Evolutionary conservation across 2,113 vertebrate species (phyloP).

Genomic region (Colinus virginianus): DNA sequence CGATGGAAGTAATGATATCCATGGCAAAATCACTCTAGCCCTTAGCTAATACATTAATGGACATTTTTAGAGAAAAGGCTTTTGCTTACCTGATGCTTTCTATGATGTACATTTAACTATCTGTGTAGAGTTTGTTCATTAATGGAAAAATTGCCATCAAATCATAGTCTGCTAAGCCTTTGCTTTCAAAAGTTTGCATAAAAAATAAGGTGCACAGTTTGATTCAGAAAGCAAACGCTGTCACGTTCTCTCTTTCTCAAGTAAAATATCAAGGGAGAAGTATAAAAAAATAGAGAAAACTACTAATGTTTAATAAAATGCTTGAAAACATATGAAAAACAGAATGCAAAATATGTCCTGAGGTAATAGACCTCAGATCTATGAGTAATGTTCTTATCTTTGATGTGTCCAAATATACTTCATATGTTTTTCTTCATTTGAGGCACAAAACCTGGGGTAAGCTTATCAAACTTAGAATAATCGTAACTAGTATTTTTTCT

Average conservation of each 20-base stretch:
- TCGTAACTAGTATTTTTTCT: background rate
- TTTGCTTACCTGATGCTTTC: background rate
- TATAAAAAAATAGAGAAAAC: background rate
- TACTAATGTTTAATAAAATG: slow-evolving; percentile 24
- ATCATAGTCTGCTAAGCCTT: background rate
- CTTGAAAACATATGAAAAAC: background rate
- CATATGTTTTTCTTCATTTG: background rate
- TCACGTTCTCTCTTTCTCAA: background rate
- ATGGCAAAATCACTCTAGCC: background rate
- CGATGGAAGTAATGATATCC: background rate
- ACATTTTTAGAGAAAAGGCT: background rate
- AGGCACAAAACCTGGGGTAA: background rate
- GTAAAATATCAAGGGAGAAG: background rate
- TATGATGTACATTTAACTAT: background rate
- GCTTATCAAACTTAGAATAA: background rate
- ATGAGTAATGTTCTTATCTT: slow-evolving; percentile 32
- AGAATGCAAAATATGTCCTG: slow-evolving; percentile 27
- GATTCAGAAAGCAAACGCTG: background rate
- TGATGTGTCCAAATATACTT: slow-evolving; percentile 15
- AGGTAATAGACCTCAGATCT: background rate
- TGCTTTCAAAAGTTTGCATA: background rate
- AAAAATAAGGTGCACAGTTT: background rate
- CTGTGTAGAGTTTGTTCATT: background rate
- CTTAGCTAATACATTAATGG: background rate
- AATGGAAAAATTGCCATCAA: background rate